These are phyloP conservation scores for Dreissena rostriformis DNA, from an alignment of 1,140 invertebrate genomes.

Conservation along the genomic window DNA sequence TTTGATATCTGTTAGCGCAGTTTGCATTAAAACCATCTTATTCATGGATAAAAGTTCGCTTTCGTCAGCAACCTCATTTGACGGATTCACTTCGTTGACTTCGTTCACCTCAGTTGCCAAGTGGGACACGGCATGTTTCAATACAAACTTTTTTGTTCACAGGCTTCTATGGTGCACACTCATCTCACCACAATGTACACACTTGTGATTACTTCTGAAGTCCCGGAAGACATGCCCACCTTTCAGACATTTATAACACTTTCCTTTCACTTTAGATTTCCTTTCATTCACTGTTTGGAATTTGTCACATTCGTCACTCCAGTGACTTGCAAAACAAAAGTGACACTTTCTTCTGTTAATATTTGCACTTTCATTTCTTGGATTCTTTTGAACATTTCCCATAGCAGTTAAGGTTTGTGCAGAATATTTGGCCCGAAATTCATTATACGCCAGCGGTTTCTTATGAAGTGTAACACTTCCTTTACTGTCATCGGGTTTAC, in stretches of 20 bases:
- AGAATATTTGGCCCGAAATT: neutral
- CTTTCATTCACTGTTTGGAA: conserved; percentile 8
- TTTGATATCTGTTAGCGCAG: conserved; percentile 1
- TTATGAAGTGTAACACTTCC: neutral
- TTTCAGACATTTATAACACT: conserved; percentile 24
- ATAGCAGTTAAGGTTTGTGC: neutral
- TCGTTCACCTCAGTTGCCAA: too few relatives aligned
- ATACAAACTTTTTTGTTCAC: conserved; percentile 4
- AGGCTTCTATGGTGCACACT: conserved; percentile 17
- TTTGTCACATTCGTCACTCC: conserved; percentile 7
- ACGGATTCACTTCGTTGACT: neutral
- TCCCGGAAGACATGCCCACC: neutral
- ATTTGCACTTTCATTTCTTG: neutral
- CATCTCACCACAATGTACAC: conserved; percentile 13
- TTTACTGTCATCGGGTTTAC: neutral
- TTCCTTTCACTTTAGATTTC: neutral
- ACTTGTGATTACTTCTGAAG: neutral
- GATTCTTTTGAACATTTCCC: neutral
- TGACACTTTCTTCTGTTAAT: conserved; percentile 19
- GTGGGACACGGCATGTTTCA: neutral
- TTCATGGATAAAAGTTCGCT: neutral
- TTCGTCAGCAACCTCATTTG: neutral
- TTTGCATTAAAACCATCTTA: conserved; percentile 11
- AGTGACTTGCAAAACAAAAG: conserved; percentile 15
- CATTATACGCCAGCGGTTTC: neutral